Evolutionary conservation across 2,797 vertebrate species (phyloP).

Genomic region (Leptatherina wallacei): DNA sequence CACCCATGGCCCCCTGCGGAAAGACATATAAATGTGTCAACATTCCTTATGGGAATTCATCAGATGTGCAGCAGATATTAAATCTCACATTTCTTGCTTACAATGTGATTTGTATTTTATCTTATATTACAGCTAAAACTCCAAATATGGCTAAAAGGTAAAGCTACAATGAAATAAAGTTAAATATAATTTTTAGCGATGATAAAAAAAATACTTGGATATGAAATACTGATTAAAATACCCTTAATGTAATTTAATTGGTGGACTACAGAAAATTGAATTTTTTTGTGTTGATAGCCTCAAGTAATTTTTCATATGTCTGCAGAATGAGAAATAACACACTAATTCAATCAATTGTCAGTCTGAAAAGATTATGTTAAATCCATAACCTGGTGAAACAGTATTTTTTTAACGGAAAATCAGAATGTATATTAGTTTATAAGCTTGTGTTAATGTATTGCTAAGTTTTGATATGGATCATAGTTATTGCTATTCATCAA

Average conservation of each 20-base stretch:
- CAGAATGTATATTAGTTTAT: background rate
- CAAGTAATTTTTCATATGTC: background rate
- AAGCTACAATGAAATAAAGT: no score
- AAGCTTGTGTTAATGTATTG: background rate
- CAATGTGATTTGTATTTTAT: background rate
- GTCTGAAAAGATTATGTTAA: background rate
- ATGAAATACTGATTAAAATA: no score
- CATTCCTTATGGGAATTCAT: background rate
- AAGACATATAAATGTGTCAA: conserved; percentile 23
- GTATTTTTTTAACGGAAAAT: background rate
- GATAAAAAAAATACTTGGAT: no score
- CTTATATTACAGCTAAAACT: no score
- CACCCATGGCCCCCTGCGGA: conserved; percentile 91
- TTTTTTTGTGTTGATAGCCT: background rate
- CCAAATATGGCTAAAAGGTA: no score
- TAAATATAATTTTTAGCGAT: no score
- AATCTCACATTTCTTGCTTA: background rate
- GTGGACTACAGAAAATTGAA: background rate
- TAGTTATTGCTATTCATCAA: background rate
- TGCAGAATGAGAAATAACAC: background rate
- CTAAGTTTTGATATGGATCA: background rate
- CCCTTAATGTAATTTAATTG: background rate
- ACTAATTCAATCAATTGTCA: background rate
- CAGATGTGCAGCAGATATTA: background rate
- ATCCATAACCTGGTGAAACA: background rate